phyloP scores from a whole-genome alignment of 2,888 invertebrate species.

The Phortica magna region DNA sequence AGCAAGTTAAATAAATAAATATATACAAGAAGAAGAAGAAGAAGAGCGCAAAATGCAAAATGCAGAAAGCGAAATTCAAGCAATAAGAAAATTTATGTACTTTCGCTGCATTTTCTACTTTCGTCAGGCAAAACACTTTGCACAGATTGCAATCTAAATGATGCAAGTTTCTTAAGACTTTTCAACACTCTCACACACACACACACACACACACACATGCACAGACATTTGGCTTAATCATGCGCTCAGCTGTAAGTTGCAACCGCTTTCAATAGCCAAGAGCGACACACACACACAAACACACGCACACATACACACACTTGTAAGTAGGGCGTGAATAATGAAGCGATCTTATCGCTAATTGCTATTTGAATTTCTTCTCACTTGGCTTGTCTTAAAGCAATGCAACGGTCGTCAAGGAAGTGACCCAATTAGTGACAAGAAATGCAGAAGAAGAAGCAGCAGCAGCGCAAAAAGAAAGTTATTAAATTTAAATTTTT shows the following conservation, averaged over 20 bases:
- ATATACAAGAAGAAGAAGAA: conserved; percentile 21
- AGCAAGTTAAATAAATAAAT: conserved; percentile 41
- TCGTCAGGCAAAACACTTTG: neutral
- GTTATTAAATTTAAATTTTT: neutral
- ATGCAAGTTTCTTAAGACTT: conserved; percentile 18
- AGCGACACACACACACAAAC: conserved; percentile 59
- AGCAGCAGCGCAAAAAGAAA: neutral
- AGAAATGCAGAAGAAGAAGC: neutral
- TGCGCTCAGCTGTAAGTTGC: conserved; percentile 1
- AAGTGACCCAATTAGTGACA: conserved; percentile 67
- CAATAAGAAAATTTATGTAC: neutral
- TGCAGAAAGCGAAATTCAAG: conserved; percentile 9
- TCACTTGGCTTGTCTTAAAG: neutral
- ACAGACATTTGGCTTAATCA: conserved; percentile 21
- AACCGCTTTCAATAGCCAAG: conserved; percentile 12
- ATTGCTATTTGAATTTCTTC: conserved; percentile 63
- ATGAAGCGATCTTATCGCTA: conserved; percentile 75
- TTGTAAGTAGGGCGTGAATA: conserved; percentile 54
- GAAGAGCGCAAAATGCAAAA: no score
- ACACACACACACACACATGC: neutral
- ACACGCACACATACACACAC: conserved; percentile 48
- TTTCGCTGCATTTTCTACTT: conserved; percentile 11
- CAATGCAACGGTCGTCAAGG: conserved; percentile 58
- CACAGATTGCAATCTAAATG: conserved; percentile 19
- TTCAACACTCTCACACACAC: neutral